Base-by-base conservation (phyloP, 2,113 vertebrate genomes). In the Amphilophus citrinellus region DNA sequence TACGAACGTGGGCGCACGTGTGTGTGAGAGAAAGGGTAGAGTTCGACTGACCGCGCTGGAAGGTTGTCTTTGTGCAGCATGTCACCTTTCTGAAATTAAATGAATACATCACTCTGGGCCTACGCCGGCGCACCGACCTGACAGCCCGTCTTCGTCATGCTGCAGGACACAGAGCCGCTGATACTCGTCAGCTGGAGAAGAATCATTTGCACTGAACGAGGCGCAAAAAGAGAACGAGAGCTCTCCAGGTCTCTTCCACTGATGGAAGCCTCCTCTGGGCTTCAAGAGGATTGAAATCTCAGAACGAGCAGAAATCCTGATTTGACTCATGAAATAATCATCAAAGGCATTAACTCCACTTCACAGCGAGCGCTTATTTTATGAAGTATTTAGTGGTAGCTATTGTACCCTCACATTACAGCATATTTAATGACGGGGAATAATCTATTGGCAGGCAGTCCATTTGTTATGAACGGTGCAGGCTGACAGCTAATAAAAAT, bases 311-410 rank as follows among this genome's bases (percentile, higher is more conserved):
- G 66, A 83, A 87, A 84, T 87, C 79, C 88, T 83, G 88, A 91
- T 92, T 87, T 80, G 73, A 92, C 87, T 92, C 89, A 80, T 93
- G 79, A 93, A 94, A 89, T 90, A 93, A 93, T 94, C 90, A 88
- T 93, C 87, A 92, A 85, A 93, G 88, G 82, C 84, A 93, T 91
- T 88, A 88, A 92, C 83, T 91, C 86, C 82, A 85, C 92, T 91
- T 85, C 86, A 89, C 77, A 76, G 80, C 7, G 1, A 83, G 83
- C 76, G 1, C 84, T 94, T 89, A 83, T 89, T 91, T 91, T 94
- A 91, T 89, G 81, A 90, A 88, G 83, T 89, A 85, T 87, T 93
- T 85, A 90, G 83, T 61, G 47, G 80, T 65, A 68, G 79, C 82
- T 84, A 83, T 89, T 91, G 86, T 90, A 83, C 84, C 62, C 76